phyloP scores from a whole-genome alignment of 2,113 vertebrate species.

The Aspiorhynchus laticeps region DNA sequence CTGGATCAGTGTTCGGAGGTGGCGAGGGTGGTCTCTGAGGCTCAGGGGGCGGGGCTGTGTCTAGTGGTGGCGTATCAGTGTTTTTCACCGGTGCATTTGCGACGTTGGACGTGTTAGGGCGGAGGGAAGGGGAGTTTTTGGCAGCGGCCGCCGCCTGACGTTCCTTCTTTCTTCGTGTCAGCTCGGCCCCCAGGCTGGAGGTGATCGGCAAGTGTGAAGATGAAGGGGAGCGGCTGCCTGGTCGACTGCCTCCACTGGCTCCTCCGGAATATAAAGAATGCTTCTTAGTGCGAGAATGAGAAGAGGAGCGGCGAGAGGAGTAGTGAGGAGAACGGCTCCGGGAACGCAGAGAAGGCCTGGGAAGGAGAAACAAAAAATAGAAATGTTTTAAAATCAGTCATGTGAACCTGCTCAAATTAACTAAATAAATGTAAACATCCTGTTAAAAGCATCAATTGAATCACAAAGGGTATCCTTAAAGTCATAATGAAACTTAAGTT shows the following conservation, averaged over 20 bases:
- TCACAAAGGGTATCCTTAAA: too few relatives aligned
- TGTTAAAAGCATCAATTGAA: too few relatives aligned
- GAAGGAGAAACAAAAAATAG: constrained; percentile 22
- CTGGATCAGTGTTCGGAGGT: neutral
- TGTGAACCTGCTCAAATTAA: neutral
- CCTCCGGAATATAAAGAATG: constrained; percentile 79
- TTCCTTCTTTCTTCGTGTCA: constrained; percentile 93
- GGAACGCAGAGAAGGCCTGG: constrained; percentile 89
- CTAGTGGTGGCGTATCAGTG: constrained; percentile 51
- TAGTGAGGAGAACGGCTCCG: constrained; percentile 87
- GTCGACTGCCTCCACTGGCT: constrained; percentile 74
- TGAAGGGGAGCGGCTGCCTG: constrained; percentile 89
- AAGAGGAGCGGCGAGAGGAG: constrained; percentile 81
- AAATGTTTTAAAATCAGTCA: neutral
- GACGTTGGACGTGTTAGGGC: constrained; percentile 62
- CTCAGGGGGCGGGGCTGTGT: constrained; percentile 42
- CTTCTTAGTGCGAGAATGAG: constrained; percentile 90
- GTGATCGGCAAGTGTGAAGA: constrained; percentile 86
- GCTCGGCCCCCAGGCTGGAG: constrained; percentile 94
- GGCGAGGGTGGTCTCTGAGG: constrained; percentile 19
- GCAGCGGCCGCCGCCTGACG: constrained; percentile 85
- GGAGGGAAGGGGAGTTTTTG: constrained; percentile 80
- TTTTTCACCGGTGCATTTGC: constrained; percentile 60
- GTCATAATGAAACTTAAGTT: neutral
- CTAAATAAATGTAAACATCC: neutral